These are phyloP conservation scores for Sinocyclocheilus maitianheensis DNA, from an alignment of 2,113 vertebrate species.

Conservation along the genomic window DNA sequence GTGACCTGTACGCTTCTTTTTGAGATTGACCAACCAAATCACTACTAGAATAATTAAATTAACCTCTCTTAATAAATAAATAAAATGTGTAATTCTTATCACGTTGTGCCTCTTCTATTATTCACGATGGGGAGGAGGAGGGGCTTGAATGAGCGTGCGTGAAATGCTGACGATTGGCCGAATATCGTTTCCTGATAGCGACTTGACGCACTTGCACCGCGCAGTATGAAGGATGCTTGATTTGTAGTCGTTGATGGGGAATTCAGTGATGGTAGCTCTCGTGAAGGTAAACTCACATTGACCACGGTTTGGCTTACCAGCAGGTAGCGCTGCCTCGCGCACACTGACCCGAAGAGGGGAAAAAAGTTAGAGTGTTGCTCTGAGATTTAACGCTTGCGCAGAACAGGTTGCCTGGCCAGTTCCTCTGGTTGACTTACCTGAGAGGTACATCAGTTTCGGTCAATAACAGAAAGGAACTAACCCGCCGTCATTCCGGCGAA, in stretches of 20 bases:
- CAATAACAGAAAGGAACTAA: constrained; percentile 40
- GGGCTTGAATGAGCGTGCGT: background rate
- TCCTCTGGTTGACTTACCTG: constrained; percentile 80
- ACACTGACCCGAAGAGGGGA: constrained; percentile 39
- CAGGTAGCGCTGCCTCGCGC: constrained; percentile 72
- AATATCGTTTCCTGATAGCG: background rate
- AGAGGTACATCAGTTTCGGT: constrained; percentile 73
- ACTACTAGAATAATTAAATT: constrained; percentile 39
- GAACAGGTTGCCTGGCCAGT: constrained; percentile 77
- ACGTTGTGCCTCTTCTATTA: background rate
- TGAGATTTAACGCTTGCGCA: constrained; percentile 78
- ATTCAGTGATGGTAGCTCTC: background rate
- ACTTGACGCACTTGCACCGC: background rate
- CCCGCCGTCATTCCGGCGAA: background rate
- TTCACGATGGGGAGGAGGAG: background rate
- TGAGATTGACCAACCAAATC: background rate
- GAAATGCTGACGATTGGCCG: constrained; percentile 17
- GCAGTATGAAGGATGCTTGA: constrained; percentile 9
- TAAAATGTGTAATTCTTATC: constrained; percentile 18
- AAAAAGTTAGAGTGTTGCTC: constrained; percentile 72
- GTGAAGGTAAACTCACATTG: background rate
- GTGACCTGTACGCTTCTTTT: background rate
- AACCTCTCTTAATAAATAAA: constrained; percentile 39
- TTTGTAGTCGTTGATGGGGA: background rate
- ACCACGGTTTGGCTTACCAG: constrained; percentile 53